Base-by-base conservation (phyloP, 2,113 vertebrate genomes). In the Pogonocichla stellata region DNA sequence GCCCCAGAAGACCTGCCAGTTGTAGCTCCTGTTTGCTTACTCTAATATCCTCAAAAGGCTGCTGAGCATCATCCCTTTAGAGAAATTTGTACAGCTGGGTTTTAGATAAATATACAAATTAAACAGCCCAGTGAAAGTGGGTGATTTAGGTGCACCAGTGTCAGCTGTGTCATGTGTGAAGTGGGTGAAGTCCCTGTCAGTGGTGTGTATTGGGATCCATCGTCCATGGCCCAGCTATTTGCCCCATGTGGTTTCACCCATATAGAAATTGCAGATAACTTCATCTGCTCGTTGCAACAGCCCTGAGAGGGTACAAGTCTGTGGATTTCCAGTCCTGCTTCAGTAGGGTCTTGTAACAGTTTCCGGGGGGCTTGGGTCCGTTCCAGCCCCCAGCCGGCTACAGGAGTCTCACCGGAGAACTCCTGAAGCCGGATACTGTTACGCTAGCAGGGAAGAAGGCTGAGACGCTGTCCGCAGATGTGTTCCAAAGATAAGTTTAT, bases 331-430 rank as follows among this genome's bases (percentile, higher is more conserved):
- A 88, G 51, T 51, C 33, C 42, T 77, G 14, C 36, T 47, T 67
- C 4, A 1, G 1, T 20, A 34, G 11, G 17, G 9, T 72, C 48
- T 78, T n/a, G n/a, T n/a, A n/a, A n/a, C n/a, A n/a, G n/a, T n/a
- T n/a, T n/a, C n/a, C n/a, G n/a, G n/a, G n/a, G n/a, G n/a, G n/a
- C n/a, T n/a, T n/a, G n/a, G n/a, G n/a, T n/a, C n/a, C n/a, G n/a
- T n/a, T n/a, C n/a, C n/a, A n/a, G n/a, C n/a, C n/a, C n/a, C n/a
- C n/a, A n/a, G n/a, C n/a, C n/a, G n/a, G n/a, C n/a, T n/a, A n/a
- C n/a, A n/a, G n/a, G n/a, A n/a, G n/a, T n/a, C n/a, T n/a, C n/a
- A n/a, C n/a, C n/a, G n/a, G n/a, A n/a, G n/a, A n/a, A n/a, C n/a
- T n/a, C n/a, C n/a, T n/a, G n/a, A n/a, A n/a, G n/a, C n/a, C n/a